phyloP scores from a whole-genome alignment of 2,113 vertebrate species.

The Callorhinus ursinus region DNA sequence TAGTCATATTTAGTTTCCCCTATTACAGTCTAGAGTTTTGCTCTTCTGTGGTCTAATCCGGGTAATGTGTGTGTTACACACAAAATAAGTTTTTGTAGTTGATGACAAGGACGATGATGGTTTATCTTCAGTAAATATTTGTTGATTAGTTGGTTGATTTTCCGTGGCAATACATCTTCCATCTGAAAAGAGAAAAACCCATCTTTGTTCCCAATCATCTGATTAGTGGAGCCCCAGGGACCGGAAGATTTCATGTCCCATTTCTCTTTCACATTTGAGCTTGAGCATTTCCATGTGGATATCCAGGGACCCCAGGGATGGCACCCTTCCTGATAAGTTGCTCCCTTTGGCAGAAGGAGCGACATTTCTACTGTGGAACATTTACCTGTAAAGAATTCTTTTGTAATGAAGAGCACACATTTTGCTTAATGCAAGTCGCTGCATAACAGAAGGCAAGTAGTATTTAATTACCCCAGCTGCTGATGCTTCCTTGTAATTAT shows the following conservation, averaged over 20 bases:
- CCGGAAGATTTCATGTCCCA: not conserved
- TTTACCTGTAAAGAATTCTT: conserved; percentile 7
- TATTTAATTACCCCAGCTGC: conserved; percentile 54
- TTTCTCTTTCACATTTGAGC: not conserved
- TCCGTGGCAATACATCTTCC: not conserved
- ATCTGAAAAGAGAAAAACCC: not conserved
- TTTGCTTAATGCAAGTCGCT: conserved; percentile 26
- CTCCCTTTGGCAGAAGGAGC: not conserved
- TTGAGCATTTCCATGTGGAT: not conserved
- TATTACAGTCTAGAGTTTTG: not conserved
- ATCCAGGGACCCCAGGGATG: not conserved
- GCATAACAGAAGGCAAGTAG: conserved; percentile 27
- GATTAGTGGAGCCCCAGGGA: not conserved
- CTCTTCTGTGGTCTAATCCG: not conserved
- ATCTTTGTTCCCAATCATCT: not conserved
- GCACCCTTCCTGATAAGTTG: not conserved
- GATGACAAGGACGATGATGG: not conserved
- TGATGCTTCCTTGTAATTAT: conserved; percentile 24
- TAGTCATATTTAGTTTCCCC: not conserved
- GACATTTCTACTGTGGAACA: not conserved
- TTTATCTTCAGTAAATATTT: not conserved
- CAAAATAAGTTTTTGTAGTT: not conserved
- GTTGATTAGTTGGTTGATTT: not conserved
- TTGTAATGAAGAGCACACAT: not conserved
- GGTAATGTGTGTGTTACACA: not conserved